These are phyloP conservation scores for Nephrotoma appendiculata DNA, from an alignment of 2,888 invertebrate genomes.

Conservation along the genomic window DNA sequence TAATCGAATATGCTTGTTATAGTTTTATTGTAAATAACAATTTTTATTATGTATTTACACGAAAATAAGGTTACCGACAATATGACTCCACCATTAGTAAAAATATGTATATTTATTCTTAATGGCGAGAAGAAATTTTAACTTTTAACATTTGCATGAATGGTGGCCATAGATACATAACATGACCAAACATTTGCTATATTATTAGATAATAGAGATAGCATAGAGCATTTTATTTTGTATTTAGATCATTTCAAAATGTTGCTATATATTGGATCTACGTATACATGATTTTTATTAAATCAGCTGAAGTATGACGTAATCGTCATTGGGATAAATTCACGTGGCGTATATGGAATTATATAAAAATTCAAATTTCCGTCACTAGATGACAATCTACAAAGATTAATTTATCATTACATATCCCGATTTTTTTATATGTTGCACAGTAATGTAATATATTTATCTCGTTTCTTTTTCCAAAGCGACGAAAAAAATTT, in stretches of 20 bases:
- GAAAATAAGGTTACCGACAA: background rate
- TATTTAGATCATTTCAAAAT: background rate
- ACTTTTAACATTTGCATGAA: background rate
- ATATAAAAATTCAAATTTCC: background rate
- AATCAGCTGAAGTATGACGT: slow-evolving; percentile 33
- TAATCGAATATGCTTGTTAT: background rate
- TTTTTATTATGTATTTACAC: background rate
- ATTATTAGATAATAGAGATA: background rate
- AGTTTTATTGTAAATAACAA: background rate
- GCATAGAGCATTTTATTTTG: background rate
- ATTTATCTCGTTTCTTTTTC: background rate
- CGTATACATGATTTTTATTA: slow-evolving; percentile 4
- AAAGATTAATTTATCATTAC: background rate
- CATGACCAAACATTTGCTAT: background rate
- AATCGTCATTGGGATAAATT: slow-evolving; percentile 43
- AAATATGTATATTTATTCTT: background rate
- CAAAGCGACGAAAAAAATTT: background rate
- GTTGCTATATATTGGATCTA: background rate
- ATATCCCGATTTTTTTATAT: background rate
- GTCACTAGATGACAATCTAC: background rate
- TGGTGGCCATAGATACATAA: background rate
- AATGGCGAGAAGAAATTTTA: background rate
- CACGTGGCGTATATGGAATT: background rate
- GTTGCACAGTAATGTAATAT: background rate
- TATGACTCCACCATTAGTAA: background rate